Percentiles rank a stretch among this genome's conserved stretches.
phyloP scores from a whole-genome alignment of 2,888 invertebrate species.

The Pharmacophagus antenor region DNA sequence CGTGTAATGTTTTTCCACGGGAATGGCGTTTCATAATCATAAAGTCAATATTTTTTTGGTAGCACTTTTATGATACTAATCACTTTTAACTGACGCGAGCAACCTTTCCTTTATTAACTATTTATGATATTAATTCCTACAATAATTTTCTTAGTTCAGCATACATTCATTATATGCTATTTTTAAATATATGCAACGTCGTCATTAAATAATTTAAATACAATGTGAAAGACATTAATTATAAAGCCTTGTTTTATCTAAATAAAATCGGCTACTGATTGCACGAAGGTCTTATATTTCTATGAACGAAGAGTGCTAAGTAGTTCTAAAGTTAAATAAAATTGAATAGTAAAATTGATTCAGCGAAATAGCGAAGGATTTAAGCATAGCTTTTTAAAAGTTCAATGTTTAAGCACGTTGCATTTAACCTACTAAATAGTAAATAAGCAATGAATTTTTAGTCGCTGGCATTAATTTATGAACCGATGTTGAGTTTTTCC shows the following conservation, averaged over 20 bases:
- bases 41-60: conserved; percentile 12
- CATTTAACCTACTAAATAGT: conserved; percentile 24
- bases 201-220: neutral
- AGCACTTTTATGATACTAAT: neutral
- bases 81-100: neutral
- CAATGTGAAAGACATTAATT: neutral
- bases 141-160: too few relatives aligned
- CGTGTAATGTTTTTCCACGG: conserved; percentile 15
- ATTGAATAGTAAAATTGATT: conserved; percentile 4
- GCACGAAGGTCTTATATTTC: too few relatives aligned
- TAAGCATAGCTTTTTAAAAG: conserved; percentile 17
- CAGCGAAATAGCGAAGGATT: conserved; percentile 3
- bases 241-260: neutral
- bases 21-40: conserved; percentile 12
- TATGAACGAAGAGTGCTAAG: neutral
- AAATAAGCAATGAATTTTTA: conserved; percentile 29
- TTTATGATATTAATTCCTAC: too few relatives aligned
- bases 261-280: neutral
- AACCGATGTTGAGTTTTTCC: conserved; percentile 24
- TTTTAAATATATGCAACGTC: neutral
- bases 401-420: conserved; percentile 23
- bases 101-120: too few relatives aligned
- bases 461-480: conserved; percentile 23
- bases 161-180: too few relatives aligned
- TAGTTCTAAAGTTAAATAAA: neutral